Conservation (phyloP, 2,888 invertebrate species). For the Rhagonycha fulva region DNA sequence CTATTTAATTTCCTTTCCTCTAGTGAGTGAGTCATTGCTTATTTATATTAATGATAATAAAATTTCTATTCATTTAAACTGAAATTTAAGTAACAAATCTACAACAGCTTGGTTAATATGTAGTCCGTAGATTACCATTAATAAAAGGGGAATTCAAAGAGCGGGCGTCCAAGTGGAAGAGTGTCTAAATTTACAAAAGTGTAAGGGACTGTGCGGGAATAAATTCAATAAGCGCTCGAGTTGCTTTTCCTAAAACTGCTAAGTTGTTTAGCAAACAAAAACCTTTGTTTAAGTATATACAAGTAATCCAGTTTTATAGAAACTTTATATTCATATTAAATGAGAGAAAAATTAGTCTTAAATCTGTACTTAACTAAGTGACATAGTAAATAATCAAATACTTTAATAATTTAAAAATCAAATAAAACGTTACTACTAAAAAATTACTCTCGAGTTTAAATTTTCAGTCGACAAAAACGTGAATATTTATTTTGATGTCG, state of each 20-base stretch:
- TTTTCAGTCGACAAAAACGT: background rate
- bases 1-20: background rate
- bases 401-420: background rate
- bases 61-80: constrained; percentile 7
- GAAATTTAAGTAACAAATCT: constrained; percentile 16
- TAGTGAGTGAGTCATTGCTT: constrained; percentile 1
- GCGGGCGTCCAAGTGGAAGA: constrained; percentile 31
- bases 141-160: constrained; percentile 29
- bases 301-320: background rate
- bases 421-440: background rate
- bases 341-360: background rate
- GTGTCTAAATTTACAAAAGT: constrained; percentile 23
- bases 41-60: constrained; percentile 14
- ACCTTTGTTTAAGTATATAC: constrained; percentile 2
- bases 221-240: constrained; percentile 23
- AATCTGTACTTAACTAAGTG: background rate
- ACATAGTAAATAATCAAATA: background rate
- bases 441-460: background rate
- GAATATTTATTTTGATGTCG: constrained; percentile 23
- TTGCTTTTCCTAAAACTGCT: constrained; percentile 16
- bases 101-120: constrained; percentile 25
- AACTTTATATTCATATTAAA: background rate
- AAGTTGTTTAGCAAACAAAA: constrained; percentile 19
- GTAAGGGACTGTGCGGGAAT: constrained; percentile 19
- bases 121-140: constrained; percentile 31